phyloP scores from a whole-genome alignment of 2,797 vertebrate genomes.

The Trematocara caparti region DNA sequence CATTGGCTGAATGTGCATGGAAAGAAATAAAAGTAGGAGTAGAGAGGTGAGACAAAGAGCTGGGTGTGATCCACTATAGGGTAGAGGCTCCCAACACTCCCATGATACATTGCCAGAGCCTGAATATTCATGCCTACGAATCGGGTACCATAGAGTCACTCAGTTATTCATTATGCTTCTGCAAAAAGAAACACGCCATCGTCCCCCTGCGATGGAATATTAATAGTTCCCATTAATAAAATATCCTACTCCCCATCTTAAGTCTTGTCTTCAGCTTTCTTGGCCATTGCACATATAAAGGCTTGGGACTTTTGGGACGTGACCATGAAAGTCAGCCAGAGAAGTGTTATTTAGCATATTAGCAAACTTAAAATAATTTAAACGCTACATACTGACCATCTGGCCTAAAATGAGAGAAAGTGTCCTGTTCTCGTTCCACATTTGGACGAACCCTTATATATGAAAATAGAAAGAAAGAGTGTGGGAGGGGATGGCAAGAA shows the following conservation, averaged over 20 bases:
- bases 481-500: slow-evolving; percentile 29
- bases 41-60: slow-evolving; percentile 51
- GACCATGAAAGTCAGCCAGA: slow-evolving; percentile 21
- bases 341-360: slow-evolving; percentile 20
- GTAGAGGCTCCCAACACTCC: slow-evolving; percentile 52
- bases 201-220: slow-evolving; percentile 79
- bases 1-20: not conserved
- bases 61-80: slow-evolving; percentile 47
- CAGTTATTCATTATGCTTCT: slow-evolving; percentile 81
- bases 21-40: not conserved
- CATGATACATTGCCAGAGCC: slow-evolving; percentile 47
- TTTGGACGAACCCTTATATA: slow-evolving; percentile 17
- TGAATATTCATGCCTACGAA: slow-evolving; percentile 80
- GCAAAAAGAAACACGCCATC: slow-evolving; percentile 75
- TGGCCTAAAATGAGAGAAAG: slow-evolving; percentile 5
- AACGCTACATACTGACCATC: not conserved
- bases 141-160: slow-evolving; percentile 67
- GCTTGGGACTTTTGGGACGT: slow-evolving; percentile 25
- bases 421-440: slow-evolving; percentile 8
- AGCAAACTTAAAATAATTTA: not conserved
- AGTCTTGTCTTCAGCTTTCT: slow-evolving; percentile 57
- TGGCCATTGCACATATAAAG: slow-evolving; percentile 38
- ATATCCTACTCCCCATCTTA: slow-evolving; percentile 66
- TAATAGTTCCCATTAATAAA: slow-evolving; percentile 81
- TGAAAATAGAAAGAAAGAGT: slow-evolving; percentile 45